Conservation (phyloP, 2,113 vertebrate species). For the Prietella phreatophila region DNA sequence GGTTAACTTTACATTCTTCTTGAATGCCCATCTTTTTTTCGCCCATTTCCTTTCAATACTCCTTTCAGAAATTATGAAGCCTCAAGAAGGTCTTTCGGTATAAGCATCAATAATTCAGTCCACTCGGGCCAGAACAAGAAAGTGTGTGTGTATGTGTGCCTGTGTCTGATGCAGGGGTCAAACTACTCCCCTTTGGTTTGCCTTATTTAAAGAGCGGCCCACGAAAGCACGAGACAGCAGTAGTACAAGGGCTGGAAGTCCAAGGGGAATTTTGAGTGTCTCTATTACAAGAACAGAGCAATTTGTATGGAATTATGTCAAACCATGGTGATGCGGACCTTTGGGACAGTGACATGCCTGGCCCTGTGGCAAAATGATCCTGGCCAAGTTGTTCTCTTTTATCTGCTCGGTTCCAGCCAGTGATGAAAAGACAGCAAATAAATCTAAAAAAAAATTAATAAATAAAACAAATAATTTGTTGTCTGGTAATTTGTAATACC, state of each 20-base stretch:
- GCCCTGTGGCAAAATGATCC: constrained; percentile 76
- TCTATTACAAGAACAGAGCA: constrained; percentile 74
- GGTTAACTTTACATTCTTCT: background rate
- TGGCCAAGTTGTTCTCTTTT: constrained; percentile 58
- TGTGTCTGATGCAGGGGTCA: constrained; percentile 31
- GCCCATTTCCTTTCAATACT: constrained; percentile 55
- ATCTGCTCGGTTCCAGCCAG: background rate
- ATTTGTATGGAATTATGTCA: constrained; percentile 81
- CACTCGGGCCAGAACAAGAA: constrained; percentile 78
- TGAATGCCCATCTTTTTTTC: background rate
- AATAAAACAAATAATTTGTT: background rate
- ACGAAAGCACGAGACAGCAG: constrained; percentile 82
- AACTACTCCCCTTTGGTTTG: constrained; percentile 90
- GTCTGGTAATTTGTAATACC: background rate
- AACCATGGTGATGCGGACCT: constrained; percentile 75
- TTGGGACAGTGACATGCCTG: constrained; percentile 74
- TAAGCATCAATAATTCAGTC: constrained; percentile 92
- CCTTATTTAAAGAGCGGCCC: constrained; percentile 84
- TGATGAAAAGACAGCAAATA: background rate
- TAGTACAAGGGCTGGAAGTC: constrained; percentile 76
- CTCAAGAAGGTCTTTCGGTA: constrained; percentile 82
- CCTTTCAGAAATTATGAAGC: constrained; percentile 66
- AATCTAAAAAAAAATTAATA: background rate
- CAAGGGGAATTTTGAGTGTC: constrained; percentile 82
- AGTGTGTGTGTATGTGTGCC: constrained; percentile 59